Conservation (phyloP, 2,113 vertebrate genomes). For the Poeciliopsis occidentalis region DNA sequence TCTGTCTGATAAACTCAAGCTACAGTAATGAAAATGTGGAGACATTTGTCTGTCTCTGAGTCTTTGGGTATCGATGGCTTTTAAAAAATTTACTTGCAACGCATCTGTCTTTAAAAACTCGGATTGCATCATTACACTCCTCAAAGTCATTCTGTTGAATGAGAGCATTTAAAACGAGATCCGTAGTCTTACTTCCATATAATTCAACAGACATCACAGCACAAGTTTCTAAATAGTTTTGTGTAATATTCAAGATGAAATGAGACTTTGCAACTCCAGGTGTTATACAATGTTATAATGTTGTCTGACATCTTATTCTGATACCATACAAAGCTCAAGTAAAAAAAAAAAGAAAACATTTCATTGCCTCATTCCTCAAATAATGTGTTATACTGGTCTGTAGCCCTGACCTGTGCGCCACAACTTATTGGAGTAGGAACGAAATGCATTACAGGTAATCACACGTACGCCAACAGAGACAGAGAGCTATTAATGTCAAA, state of each 20-base stretch:
- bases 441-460: slow-evolving; percentile 42
- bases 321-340: slow-evolving; percentile 10
- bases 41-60: slow-evolving; percentile 37
- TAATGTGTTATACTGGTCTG: slow-evolving; percentile 22
- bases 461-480: slow-evolving; percentile 32
- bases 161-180: slow-evolving; percentile 27
- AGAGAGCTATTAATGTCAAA: slow-evolving; percentile 27
- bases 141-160: slow-evolving; percentile 48
- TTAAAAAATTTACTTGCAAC: slow-evolving; percentile 29
- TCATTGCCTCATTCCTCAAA: slow-evolving; percentile 2
- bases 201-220: slow-evolving; percentile 3
- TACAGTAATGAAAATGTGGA: slow-evolving; percentile 51
- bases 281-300: slow-evolving; percentile 14
- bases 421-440: slow-evolving; percentile 22
- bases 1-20: slow-evolving; percentile 44
- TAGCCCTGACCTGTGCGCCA: slow-evolving; percentile 25
- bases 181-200: slow-evolving; percentile 12
- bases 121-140: slow-evolving; percentile 40
- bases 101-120: slow-evolving; percentile 30
- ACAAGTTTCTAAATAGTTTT: slow-evolving; percentile 26
- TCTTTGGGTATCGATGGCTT: slow-evolving; percentile 45
- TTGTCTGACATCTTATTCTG: slow-evolving; percentile 18
- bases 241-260: slow-evolving; percentile 37
- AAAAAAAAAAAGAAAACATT: slow-evolving; percentile 1
- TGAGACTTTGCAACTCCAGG: slow-evolving; percentile 32